A percentile compares a stretch with the other conserved stretches of the same genome.
Conservation (phyloP, 2,888 invertebrate species). For the Heliconius cydno region DNA sequence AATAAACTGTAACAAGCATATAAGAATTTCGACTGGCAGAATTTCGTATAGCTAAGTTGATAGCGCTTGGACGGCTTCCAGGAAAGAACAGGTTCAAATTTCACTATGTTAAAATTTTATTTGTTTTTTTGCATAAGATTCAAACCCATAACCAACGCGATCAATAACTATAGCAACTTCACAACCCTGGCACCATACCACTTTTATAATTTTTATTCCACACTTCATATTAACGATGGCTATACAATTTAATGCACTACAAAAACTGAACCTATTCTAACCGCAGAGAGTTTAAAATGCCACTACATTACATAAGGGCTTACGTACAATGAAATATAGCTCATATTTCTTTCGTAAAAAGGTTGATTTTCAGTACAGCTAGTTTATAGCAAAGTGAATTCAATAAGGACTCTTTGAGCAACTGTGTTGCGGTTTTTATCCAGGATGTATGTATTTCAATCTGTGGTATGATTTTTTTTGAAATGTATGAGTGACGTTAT, state of each 20-base stretch:
- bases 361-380: slow-evolving; percentile 7
- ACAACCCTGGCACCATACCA: neutral
- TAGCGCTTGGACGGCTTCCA: too few species aligned
- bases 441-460: slow-evolving; percentile 42
- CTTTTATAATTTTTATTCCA: slow-evolving; percentile 20
- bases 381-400: slow-evolving; percentile 37
- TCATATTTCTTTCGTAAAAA: neutral
- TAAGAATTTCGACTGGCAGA: too few species aligned
- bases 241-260: slow-evolving; percentile 13
- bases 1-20: too few species aligned
- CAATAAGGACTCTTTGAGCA: slow-evolving; percentile 45
- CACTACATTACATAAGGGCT: neutral
- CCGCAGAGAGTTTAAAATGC: slow-evolving; percentile 29
- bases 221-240: slow-evolving; percentile 8
- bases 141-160: neutral
- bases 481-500: neutral
- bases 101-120: too few species aligned
- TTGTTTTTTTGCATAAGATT: neutral
- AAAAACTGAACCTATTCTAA: slow-evolving; percentile 28
- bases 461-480: slow-evolving; percentile 30
- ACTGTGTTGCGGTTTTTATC: slow-evolving; percentile 44
- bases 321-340: slow-evolving; percentile 10
- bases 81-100: too few species aligned
- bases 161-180: neutral
- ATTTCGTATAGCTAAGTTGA: too few species aligned